These are phyloP conservation scores for Balanococcus diminutus DNA, from an alignment of 2,888 invertebrate genomes.

Conservation along the genomic window DNA sequence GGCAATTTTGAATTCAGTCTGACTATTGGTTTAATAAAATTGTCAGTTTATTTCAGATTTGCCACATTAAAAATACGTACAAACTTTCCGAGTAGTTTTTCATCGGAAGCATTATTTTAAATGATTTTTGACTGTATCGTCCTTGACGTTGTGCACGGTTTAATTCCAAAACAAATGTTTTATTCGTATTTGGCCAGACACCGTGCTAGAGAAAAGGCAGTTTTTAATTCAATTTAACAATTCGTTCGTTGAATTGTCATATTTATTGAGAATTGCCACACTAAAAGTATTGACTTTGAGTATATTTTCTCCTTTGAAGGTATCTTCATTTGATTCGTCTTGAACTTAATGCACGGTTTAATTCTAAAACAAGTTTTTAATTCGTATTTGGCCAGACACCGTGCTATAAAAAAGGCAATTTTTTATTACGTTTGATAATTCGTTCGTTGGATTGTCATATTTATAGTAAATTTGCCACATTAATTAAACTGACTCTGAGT, in stretches of 20 bases:
- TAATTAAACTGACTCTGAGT: no score
- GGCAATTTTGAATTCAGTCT: not conserved
- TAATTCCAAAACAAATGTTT: constrained; percentile 9
- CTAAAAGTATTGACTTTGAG: not conserved
- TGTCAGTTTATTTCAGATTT: not conserved
- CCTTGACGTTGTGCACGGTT: constrained; percentile 61
- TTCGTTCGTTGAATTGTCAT: not conserved
- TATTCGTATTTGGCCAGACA: constrained; percentile 29
- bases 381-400: constrained; percentile 44
- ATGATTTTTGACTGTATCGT: no score
- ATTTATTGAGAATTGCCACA: not conserved
- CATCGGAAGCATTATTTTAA: no score
- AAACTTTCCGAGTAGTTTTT: not conserved
- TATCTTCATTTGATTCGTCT: no score
- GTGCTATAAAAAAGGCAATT: not conserved
- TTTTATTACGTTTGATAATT: not conserved
- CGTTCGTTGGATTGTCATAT: not conserved
- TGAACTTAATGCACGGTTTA: not conserved
- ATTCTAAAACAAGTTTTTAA: not conserved
- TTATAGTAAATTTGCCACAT: not conserved
- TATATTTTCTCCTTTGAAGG: no score
- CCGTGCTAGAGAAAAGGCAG: constrained; percentile 12
- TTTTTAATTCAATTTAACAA: not conserved
- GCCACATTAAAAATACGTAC: no score
- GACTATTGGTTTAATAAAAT: not conserved